A percentile compares a stretch with the other conserved stretches of the same genome.
These are phyloP conservation scores for Petrocephalus sullivani DNA, from an alignment of 2,797 vertebrate species.

Conservation along the genomic window DNA sequence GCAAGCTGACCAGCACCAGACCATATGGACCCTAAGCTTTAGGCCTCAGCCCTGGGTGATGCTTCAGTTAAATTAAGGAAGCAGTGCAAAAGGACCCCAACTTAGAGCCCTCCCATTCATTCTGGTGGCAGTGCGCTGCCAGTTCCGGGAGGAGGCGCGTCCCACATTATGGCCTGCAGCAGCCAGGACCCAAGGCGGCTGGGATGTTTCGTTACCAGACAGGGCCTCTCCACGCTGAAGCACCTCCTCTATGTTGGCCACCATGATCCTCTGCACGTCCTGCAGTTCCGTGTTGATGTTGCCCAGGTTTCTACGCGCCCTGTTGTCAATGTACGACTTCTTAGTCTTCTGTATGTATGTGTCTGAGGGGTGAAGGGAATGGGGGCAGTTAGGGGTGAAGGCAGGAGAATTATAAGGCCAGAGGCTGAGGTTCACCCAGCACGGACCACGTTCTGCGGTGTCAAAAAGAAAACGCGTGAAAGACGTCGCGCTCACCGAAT, in stretches of 20 bases:
- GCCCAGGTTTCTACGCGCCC: conserved; percentile 80
- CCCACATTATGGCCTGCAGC: not conserved
- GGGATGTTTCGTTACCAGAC: conserved; percentile 62
- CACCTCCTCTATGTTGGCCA: conserved; percentile 91
- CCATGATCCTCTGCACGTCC: conserved; percentile 93
- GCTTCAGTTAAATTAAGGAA: not conserved
- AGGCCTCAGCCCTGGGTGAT: not conserved
- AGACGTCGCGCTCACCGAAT: conserved; percentile 69
- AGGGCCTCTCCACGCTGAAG: conserved; percentile 84
- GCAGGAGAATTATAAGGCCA: not conserved
- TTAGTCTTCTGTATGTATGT: conserved; percentile 94
- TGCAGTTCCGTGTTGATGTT: conserved; percentile 87
- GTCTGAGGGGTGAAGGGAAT: conserved; percentile 56
- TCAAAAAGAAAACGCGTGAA: not conserved
- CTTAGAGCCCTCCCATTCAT: not conserved
- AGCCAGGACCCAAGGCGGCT: not conserved
- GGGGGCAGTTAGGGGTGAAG: not conserved
- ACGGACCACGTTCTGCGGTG: not conserved
- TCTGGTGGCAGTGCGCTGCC: not conserved
- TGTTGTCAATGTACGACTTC: conserved; percentile 80
- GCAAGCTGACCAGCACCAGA: not conserved
- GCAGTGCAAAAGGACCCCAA: not conserved
- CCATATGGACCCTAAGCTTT: not conserved
- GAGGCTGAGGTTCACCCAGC: not conserved
- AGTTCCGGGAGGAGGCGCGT: not conserved